Percentiles rank a stretch among this genome's conserved stretches.
These are phyloP conservation scores for Argyrosomus japonicus DNA, from an alignment of 2,113 vertebrate genomes.

Conservation along the genomic window DNA sequence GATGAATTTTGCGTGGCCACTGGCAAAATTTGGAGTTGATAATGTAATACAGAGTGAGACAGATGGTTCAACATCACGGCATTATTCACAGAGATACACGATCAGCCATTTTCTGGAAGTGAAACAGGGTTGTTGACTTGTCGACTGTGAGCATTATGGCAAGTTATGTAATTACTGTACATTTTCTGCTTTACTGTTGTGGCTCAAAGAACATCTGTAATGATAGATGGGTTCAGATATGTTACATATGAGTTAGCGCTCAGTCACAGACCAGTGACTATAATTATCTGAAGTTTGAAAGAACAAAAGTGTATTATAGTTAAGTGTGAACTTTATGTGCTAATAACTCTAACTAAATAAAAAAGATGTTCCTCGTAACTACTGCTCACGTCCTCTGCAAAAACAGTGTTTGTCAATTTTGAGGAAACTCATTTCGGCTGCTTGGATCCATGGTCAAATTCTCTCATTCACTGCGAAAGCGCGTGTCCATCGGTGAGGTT, in stretches of 20 bases:
- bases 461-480: too few species aligned
- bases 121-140: not conserved
- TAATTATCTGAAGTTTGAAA: not conserved
- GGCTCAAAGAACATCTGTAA: not conserved
- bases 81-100: too few species aligned
- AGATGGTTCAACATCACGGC: not conserved
- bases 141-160: not conserved
- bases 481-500: too few species aligned
- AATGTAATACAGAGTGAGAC: not conserved
- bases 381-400: too few species aligned
- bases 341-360: not conserved
- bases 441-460: too few species aligned
- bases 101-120: not conserved
- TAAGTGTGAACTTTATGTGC: not conserved
- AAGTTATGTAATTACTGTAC: not conserved
- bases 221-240: not conserved
- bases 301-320: not conserved
- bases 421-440: too few species aligned
- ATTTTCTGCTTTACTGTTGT: not conserved
- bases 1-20: not conserved
- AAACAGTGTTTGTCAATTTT: too few species aligned
- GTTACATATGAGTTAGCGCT: not conserved
- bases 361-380: too few species aligned
- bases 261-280: not conserved
- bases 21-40: not conserved